These are phyloP conservation scores for Paedocypris sp. DNA, from an alignment of 2,113 vertebrate genomes.

Conservation along the genomic window DNA sequence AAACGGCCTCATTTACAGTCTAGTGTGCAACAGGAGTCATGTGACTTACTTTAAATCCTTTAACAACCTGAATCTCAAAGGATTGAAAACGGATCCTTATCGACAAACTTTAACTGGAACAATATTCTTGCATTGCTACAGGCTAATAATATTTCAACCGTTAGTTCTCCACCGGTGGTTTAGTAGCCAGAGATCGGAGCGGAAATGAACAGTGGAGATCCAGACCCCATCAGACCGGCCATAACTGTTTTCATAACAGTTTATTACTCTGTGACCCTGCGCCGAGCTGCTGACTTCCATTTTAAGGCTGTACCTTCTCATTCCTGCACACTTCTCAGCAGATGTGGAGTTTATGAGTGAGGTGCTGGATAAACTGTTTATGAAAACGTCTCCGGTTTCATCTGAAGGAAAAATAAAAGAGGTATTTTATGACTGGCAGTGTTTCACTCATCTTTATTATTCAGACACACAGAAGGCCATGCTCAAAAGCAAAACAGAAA, in stretches of 20 bases:
- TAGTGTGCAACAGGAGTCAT: too few relatives aligned
- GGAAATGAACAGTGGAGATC: constrained; percentile 49
- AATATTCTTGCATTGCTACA: not conserved
- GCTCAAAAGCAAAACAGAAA: too few relatives aligned
- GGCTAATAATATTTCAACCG: not conserved
- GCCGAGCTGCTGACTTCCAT: constrained; percentile 25
- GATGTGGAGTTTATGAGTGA: constrained; percentile 37
- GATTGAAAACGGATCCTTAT: too few relatives aligned
- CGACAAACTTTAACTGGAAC: too few relatives aligned
- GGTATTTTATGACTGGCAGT: constrained; percentile 28
- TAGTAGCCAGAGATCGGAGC: constrained; percentile 9
- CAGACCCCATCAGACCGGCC: constrained; percentile 28
- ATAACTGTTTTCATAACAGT: constrained; percentile 39
- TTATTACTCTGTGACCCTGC: constrained; percentile 25
- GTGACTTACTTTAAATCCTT: too few relatives aligned
- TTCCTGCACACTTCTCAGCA: not conserved
- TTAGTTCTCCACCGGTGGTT: not conserved
- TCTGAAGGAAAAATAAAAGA: constrained; percentile 24
- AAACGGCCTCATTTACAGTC: too few relatives aligned
- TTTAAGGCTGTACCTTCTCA: constrained; percentile 29
- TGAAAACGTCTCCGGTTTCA: constrained; percentile 26
- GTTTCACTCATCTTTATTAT: constrained; percentile 13
- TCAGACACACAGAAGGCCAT: constrained; percentile 19
- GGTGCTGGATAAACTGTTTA: constrained; percentile 43
- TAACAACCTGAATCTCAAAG: too few relatives aligned